These are phyloP conservation scores for Cynocephalus volans DNA, from an alignment of 2,113 vertebrate genomes.

Conservation along the genomic window DNA sequence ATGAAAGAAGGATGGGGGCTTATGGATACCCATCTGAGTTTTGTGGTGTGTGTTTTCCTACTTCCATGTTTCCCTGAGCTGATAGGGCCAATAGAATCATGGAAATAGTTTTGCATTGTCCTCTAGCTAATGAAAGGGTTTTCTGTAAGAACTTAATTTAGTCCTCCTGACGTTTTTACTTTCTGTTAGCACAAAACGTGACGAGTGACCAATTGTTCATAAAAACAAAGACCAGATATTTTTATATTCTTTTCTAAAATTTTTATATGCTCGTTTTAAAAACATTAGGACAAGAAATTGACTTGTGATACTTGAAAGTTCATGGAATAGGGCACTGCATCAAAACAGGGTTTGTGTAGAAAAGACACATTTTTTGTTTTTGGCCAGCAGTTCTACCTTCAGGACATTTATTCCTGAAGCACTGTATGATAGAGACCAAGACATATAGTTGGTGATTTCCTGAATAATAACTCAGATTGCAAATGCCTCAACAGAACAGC, in stretches of 20 bases:
- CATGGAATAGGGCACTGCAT: not conserved
- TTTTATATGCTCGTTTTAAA: conserved; percentile 23
- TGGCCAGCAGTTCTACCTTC: conserved; percentile 20
- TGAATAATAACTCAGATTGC: conserved; percentile 61
- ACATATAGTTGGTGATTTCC: conserved; percentile 77
- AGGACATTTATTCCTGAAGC: conserved; percentile 43
- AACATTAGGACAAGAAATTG: conserved; percentile 11
- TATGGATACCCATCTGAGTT: not conserved
- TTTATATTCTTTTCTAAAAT: conserved; percentile 44
- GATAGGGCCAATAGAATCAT: not conserved
- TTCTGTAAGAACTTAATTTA: not conserved
- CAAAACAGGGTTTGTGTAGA: conserved; percentile 25
- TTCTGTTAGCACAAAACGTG: not conserved
- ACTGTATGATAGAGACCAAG: conserved; percentile 52
- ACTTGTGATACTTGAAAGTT: conserved; percentile 37
- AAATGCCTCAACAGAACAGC: conserved; percentile 30
- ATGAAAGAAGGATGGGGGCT: not conserved
- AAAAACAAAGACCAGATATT: not conserved
- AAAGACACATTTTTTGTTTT: conserved; percentile 48
- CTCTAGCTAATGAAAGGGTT: not conserved
- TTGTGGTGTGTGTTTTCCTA: not conserved
- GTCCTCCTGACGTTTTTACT: not conserved
- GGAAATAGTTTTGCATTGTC: not conserved
- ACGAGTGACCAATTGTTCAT: not conserved
- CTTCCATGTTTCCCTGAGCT: not conserved